Evolutionary conservation across 2,888 invertebrate genomes (phyloP).

Genomic region (Drosophila gaucha): DNA sequence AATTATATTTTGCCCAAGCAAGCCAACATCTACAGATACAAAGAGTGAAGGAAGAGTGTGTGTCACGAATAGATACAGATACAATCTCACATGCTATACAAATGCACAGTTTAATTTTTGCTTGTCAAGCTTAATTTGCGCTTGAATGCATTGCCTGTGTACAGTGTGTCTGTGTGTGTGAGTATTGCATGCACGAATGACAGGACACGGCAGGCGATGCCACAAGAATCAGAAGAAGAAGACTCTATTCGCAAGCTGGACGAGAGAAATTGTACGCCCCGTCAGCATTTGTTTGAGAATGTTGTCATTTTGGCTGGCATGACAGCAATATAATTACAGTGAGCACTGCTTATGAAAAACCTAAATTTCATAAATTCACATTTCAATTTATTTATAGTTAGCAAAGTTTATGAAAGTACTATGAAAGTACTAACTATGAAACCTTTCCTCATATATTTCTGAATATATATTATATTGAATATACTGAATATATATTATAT

Average conservation of each 20-base stretch:
- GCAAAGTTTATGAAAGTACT: too few relatives aligned
- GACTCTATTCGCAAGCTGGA: slow-evolving; percentile 35
- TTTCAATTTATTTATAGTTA: not conserved
- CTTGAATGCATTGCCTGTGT: slow-evolving; percentile 68
- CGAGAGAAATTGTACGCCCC: slow-evolving; percentile 26
- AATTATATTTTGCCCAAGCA: slow-evolving; percentile 73
- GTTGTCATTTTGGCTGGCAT: slow-evolving; percentile 49
- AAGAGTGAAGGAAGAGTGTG: not conserved
- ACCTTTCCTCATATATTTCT: too few relatives aligned
- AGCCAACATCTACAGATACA: slow-evolving; percentile 27
- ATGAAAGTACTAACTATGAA: too few relatives aligned
- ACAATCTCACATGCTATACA: slow-evolving; percentile 28
- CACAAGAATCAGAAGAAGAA: slow-evolving; percentile 38
- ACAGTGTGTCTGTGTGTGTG: slow-evolving; percentile 32
- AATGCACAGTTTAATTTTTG: slow-evolving; percentile 75
- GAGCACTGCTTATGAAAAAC: slow-evolving; percentile 5
- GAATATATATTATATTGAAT: too few relatives aligned
- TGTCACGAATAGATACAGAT: slow-evolving; percentile 28
- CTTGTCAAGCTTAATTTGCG: slow-evolving; percentile 81
- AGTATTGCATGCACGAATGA: slow-evolving; percentile 65
- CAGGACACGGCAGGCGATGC: slow-evolving; percentile 51
- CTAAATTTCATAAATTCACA: not conserved
- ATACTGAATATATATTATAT: too few relatives aligned
- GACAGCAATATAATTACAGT: slow-evolving; percentile 54
- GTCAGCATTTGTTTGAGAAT: slow-evolving; percentile 55